Evolutionary conservation across 2,888 invertebrate species (phyloP).

Genomic region (Dynastes hyllus): DNA sequence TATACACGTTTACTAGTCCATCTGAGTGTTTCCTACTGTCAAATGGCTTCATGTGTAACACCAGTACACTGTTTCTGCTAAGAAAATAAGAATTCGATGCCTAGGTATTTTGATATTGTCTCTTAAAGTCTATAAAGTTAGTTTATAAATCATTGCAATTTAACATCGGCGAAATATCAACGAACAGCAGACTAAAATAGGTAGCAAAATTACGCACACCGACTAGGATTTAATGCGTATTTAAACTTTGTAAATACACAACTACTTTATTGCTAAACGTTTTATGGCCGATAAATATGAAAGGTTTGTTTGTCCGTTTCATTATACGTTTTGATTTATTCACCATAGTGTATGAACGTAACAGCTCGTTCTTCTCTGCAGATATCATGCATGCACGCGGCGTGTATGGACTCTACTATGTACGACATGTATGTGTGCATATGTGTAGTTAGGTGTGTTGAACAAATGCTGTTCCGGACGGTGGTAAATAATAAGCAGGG

Average conservation of each 20-base stretch:
- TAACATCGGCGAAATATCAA: conserved; percentile 14
- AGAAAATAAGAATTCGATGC: too few species aligned
- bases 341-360: conserved; percentile 38
- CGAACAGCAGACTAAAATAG: conserved; percentile 24
- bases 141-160: not conserved
- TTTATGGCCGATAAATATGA: conserved; percentile 62
- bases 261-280: conserved; percentile 61
- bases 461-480: conserved; percentile 37
- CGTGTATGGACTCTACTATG: not conserved
- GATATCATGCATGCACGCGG: not conserved
- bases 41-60: too few species aligned
- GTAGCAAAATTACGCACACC: conserved; percentile 31
- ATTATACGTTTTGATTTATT: conserved; percentile 52
- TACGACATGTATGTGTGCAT: not conserved
- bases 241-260: conserved; percentile 57
- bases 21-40: too few species aligned
- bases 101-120: too few species aligned
- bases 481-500: conserved; percentile 37
- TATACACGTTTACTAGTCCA: too few species aligned
- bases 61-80: too few species aligned
- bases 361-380: conserved; percentile 28
- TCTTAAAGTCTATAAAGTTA: not conserved
- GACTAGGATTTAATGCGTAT: conserved; percentile 43
- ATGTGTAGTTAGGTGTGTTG: conserved; percentile 20
- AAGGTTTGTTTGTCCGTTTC: conserved; percentile 58